Percentiles rank a stretch among this genome's conserved stretches.
phyloP scores from a whole-genome alignment of 2,888 invertebrate genomes.

The Digitonthophagus gazella region DNA sequence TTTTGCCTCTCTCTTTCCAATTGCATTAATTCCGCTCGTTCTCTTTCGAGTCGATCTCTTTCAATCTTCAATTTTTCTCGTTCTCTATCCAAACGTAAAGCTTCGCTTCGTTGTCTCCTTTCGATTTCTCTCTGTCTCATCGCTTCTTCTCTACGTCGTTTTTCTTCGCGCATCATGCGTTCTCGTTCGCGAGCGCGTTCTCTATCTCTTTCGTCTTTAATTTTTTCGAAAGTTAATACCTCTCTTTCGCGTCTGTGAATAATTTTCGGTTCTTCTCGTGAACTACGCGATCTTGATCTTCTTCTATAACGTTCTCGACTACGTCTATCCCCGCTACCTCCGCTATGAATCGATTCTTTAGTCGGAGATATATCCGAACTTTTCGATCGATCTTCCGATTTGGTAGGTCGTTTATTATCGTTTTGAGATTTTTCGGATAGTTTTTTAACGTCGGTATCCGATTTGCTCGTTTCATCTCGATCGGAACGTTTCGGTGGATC shows the following conservation, averaged over 20 bases:
- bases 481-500: constrained; percentile 1
- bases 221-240: constrained; percentile 76
- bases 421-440: constrained; percentile 9
- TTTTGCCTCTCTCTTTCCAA: constrained; percentile 83
- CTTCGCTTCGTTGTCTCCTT: constrained; percentile 80
- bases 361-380: constrained; percentile 1
- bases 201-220: constrained; percentile 74
- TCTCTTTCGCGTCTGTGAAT: constrained; percentile 55
- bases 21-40: constrained; percentile 80
- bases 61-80: constrained; percentile 79
- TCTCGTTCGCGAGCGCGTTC: constrained; percentile 76
- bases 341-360: constrained; percentile 43
- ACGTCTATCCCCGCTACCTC: constrained; percentile 37
- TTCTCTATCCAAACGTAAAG: constrained; percentile 76
- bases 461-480: constrained; percentile 24
- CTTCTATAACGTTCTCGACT: constrained; percentile 31
- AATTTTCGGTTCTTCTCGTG: constrained; percentile 35
- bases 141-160: constrained; percentile 76
- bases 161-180: constrained; percentile 74
- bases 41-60: constrained; percentile 83
- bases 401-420: constrained; percentile 27
- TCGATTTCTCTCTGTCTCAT: constrained; percentile 77
- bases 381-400: constrained; percentile 22
- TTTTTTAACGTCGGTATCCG: constrained; percentile 24
- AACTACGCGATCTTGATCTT: constrained; percentile 36